Evolutionary conservation across 2,888 invertebrate species (phyloP).

Genomic region (Cephus spinipes): DNA sequence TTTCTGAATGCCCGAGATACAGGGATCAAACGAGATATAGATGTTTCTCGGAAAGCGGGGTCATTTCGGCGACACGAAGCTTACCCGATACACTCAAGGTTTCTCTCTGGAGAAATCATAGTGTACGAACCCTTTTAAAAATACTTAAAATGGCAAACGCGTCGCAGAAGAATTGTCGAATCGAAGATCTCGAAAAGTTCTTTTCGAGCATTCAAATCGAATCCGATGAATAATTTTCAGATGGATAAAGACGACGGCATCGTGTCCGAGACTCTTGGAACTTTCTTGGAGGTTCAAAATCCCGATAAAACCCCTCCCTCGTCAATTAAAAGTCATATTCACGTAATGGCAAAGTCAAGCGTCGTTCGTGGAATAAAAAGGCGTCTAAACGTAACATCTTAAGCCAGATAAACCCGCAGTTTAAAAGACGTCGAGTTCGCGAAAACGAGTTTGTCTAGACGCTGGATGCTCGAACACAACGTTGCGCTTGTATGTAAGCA

Average conservation of each 20-base stretch:
- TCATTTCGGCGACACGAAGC: neutral
- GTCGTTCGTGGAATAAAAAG: neutral
- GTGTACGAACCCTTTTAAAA: neutral
- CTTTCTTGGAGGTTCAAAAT: neutral
- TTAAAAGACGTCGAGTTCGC: slow-evolving; percentile 11
- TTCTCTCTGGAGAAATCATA: neutral
- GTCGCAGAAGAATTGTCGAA: neutral
- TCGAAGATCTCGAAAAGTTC: neutral
- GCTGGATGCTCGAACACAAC: neutral
- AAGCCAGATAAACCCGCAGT: slow-evolving; percentile 18
- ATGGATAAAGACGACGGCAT: neutral
- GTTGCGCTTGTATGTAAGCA: slow-evolving; percentile 6
- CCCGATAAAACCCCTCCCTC: neutral
- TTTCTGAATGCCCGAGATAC: neutral
- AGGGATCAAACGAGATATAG: neutral
- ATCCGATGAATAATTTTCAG: neutral
- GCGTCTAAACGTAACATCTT: slow-evolving; percentile 10
- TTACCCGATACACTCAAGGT: neutral
- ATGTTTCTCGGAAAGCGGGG: neutral
- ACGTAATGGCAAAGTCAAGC: neutral
- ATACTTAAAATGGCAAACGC: neutral
- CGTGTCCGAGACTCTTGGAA: neutral
- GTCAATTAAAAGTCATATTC: neutral
- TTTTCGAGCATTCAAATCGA: neutral
- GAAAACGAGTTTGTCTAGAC: slow-evolving; percentile 17